Percentiles rank a stretch among this genome's conserved stretches.
These are phyloP conservation scores for Boloria euphrosyne DNA, from an alignment of 2,888 invertebrate genomes.

Conservation along the genomic window DNA sequence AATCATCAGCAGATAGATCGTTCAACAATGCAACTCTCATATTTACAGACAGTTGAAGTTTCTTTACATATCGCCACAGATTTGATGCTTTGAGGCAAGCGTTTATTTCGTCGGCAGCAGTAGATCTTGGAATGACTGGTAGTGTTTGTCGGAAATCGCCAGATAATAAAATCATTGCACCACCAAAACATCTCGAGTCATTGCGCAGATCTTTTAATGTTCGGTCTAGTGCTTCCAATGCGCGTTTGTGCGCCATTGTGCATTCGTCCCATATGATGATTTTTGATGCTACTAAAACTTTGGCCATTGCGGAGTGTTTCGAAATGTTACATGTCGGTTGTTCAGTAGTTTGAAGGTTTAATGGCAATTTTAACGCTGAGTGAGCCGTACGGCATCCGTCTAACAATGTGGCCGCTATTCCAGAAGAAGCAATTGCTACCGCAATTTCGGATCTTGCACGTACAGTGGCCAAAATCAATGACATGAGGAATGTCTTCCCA, in stretches of 20 bases:
- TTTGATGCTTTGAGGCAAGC: constrained; percentile 42
- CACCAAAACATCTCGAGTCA: constrained; percentile 31
- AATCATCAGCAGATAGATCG: constrained; percentile 47
- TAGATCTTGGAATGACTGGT: constrained; percentile 47
- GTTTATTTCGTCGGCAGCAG: constrained; percentile 44
- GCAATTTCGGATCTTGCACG: not conserved
- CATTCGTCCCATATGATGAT: constrained; percentile 44
- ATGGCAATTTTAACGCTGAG: constrained; percentile 41
- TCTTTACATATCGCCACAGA: constrained; percentile 41
- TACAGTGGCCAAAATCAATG: constrained; percentile 4
- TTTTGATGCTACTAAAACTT: constrained; percentile 39
- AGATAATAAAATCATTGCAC: constrained; percentile 44
- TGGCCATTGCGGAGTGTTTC: constrained; percentile 43
- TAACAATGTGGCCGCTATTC: constrained; percentile 1
- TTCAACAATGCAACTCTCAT: constrained; percentile 37
- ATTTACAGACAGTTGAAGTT: constrained; percentile 32
- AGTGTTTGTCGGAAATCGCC: constrained; percentile 49
- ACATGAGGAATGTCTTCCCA: constrained; percentile 39
- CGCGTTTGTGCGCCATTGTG: constrained; percentile 21
- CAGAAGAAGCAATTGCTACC: not conserved
- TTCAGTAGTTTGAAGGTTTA: constrained; percentile 45
- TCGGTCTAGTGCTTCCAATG: constrained; percentile 43
- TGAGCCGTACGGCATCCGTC: constrained; percentile 1
- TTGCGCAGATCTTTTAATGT: constrained; percentile 45
- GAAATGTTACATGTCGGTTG: constrained; percentile 44